Evolutionary conservation across 92 coral and sea anemone genomes (phyloP), one percentile per base, ranked within the genome.

Genomic region (Scolanthus callimorphus): DNA sequence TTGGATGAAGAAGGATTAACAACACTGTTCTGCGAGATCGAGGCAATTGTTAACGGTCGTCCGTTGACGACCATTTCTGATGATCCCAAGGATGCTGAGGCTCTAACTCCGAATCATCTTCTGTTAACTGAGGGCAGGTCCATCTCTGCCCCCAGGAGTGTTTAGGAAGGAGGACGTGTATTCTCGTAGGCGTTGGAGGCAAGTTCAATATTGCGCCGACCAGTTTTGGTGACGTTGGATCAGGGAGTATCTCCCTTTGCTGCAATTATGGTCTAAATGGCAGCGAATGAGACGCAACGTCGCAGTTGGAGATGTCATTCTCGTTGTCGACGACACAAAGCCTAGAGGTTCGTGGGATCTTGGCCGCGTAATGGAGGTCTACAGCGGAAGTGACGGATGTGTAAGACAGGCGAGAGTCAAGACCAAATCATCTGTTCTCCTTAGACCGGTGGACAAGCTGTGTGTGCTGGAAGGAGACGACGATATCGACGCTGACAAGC

Each of bases 31-130:
- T 68, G 75, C 8, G 77, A 74, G 29, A 71, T 55, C 17, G 63
- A 37, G 25, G 28, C 65, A 20, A 80, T 74, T 24, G 37, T 80
- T 31, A 76, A 81, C 45, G 51, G 73, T 8, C 19, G 77, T 20
- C 78, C 78, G 50, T 45, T 67, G 29, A 76, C 85, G 10, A 46
- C 38, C 25, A 55, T 63, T 28, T 59, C 78, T 24, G 85, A 71
- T 39, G 78, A 74, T 48, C 63, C 80, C 4, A 22, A 20, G 31
- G 80, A 73, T 43, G 66, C 17, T 2, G 56, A 59, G 31, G 78
- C 84, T 25, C 49, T 69, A 3, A 76, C 79, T 3, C 83, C 89
- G 30, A 68, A 76, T 25, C 84, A 69, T 55, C 64, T 82, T 26
- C 74, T 82, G 11, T 67, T 56, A n/a, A 8, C 65, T 64, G 22